These are phyloP conservation scores for Cylas formicarius DNA, from an alignment of 1,140 invertebrate genomes.

Conservation along the genomic window DNA sequence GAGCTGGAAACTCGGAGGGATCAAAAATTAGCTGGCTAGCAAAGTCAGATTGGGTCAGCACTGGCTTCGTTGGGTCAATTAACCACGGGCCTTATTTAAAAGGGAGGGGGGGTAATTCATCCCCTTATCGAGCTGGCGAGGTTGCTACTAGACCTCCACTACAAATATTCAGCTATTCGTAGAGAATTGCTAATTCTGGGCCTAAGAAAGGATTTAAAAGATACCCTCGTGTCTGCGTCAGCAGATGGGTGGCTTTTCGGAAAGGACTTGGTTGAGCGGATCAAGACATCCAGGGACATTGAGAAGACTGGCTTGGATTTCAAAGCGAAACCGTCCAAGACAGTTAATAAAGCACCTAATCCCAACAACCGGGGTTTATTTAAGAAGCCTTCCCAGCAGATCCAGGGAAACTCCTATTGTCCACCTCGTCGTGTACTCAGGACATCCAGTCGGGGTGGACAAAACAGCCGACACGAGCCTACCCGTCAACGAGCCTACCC, in stretches of 20 bases:
- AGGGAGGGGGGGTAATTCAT: constrained; percentile 1
- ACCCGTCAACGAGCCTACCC: too few relatives aligned
- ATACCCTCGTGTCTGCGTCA: constrained; percentile 1
- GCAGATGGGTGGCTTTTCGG: constrained; percentile 11
- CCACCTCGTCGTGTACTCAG: too few relatives aligned
- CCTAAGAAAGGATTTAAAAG: constrained; percentile 9
- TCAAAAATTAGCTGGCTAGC: background rate
- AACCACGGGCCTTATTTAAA: background rate
- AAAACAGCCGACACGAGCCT: too few relatives aligned
- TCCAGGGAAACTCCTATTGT: too few relatives aligned
- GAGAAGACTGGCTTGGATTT: background rate
- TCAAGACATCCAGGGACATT: constrained; percentile 6
- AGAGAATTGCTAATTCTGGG: background rate
- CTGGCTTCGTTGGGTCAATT: constrained; percentile 6
- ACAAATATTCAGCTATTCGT: too few relatives aligned
- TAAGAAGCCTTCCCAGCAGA: too few relatives aligned
- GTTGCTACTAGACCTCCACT: too few relatives aligned
- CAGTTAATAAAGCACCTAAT: background rate
- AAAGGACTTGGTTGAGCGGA: constrained; percentile 5
- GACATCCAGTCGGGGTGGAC: too few relatives aligned
- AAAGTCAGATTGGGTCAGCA: constrained; percentile 3
- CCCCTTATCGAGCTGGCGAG: too few relatives aligned
- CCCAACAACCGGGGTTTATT: background rate
- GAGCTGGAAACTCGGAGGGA: constrained; percentile 3
- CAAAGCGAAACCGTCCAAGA: background rate